These are phyloP conservation scores for Parnassius glacialis DNA, from an alignment of 2,888 invertebrate genomes.

Conservation along the genomic window DNA sequence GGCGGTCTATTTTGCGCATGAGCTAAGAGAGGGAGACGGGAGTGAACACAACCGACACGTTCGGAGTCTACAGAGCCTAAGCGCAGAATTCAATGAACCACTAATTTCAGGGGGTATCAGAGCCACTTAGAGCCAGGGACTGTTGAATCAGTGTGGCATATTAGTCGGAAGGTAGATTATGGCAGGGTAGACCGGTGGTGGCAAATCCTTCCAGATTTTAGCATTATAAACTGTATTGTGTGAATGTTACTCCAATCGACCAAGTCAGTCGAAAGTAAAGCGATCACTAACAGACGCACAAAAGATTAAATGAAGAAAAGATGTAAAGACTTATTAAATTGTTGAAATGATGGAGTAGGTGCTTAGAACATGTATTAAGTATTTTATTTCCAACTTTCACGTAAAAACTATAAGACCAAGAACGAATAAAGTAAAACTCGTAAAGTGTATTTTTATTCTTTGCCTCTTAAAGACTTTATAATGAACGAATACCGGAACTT, in stretches of 20 bases:
- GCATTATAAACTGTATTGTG: no score
- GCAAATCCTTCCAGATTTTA: no score
- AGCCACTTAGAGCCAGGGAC: no score
- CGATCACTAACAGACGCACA: not conserved
- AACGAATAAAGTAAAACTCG: not conserved
- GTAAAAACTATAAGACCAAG: not conserved
- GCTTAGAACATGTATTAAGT: not conserved
- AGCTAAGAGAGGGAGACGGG: no score
- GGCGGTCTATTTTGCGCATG: no score
- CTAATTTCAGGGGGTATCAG: no score
- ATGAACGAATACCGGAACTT: conserved; percentile 11
- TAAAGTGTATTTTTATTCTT: not conserved
- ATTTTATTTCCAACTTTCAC: not conserved
- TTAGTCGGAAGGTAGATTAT: no score
- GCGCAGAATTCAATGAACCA: no score
- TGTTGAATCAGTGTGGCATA: no score
- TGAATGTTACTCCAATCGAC: not conserved
- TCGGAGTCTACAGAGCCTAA: no score
- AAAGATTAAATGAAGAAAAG: not conserved
- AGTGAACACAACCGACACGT: no score
- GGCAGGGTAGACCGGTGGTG: no score
- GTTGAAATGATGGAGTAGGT: not conserved
- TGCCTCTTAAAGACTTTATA: conserved; percentile 13
- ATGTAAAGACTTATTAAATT: not conserved
- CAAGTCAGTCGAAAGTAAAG: not conserved